Evolutionary conservation across 2,797 vertebrate genomes (phyloP).

Genomic region (Ctenochaetus hawaiiensis): DNA sequence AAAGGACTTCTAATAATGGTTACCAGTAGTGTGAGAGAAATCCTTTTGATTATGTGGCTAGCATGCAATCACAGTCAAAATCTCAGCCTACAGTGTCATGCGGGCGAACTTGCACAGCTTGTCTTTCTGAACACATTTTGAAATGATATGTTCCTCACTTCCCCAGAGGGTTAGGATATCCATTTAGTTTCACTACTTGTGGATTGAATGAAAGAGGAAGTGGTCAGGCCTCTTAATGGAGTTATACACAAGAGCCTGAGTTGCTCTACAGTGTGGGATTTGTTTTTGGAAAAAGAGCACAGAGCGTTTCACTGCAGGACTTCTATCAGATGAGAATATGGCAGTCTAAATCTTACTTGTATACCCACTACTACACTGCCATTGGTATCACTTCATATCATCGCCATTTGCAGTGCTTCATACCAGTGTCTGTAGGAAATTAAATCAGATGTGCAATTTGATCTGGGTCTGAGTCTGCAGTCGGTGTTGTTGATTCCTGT

Average conservation of each 20-base stretch:
- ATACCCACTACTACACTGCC: conserved; percentile 42
- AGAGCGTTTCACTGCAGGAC: conserved; percentile 4
- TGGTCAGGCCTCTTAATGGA: conserved; percentile 77
- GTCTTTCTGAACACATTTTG: conserved; percentile 55
- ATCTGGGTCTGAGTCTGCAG: conserved; percentile 64
- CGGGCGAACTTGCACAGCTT: conserved; percentile 58
- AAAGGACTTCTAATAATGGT: no score
- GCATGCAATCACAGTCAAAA: conserved; percentile 24
- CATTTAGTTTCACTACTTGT: conserved; percentile 79
- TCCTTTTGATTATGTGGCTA: not conserved
- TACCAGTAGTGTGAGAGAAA: conserved; percentile 19
- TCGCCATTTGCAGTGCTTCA: conserved; percentile 59
- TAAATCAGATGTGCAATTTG: conserved; percentile 76
- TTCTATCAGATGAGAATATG: conserved; percentile 47
- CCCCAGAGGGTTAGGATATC: conserved; percentile 72
- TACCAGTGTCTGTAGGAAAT: conserved; percentile 66
- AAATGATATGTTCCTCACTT: conserved; percentile 52
- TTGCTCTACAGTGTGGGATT: conserved; percentile 65
- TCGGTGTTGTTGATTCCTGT: conserved; percentile 74
- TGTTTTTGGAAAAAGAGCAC: conserved; percentile 37
- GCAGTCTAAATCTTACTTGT: conserved; percentile 65
- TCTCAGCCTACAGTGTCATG: conserved; percentile 33
- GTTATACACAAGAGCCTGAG: conserved; percentile 51
- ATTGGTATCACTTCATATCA: conserved; percentile 51
- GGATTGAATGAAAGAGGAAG: conserved; percentile 79